Conservation (phyloP, 2,888 invertebrate species). For the Palloptera scutellata region DNA sequence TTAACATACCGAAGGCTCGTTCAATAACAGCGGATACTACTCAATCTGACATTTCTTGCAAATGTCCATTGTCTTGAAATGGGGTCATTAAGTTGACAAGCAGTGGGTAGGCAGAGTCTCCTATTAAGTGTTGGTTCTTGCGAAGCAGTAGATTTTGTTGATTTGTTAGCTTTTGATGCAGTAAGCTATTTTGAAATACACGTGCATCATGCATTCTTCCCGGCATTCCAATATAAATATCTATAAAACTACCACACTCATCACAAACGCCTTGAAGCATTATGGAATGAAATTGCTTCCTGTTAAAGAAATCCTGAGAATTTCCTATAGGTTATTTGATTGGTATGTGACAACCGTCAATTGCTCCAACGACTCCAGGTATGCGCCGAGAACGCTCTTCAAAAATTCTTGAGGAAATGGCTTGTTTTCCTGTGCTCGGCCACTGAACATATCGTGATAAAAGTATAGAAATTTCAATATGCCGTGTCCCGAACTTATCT, state of each 20-base stretch:
- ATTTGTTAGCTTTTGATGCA: no score
- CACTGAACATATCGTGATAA: no score
- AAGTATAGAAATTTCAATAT: no score
- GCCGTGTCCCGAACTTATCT: no score
- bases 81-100: slow-evolving; percentile 2
- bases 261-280: slow-evolving; percentile 7
- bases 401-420: no score
- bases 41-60: slow-evolving; percentile 2
- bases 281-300: neutral
- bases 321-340: neutral
- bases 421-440: no score
- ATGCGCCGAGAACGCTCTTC: slow-evolving; percentile 13
- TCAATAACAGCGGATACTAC: neutral
- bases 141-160: neutral
- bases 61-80: neutral
- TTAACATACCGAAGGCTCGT: neutral
- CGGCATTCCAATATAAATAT: neutral
- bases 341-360: neutral
- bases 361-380: slow-evolving; percentile 11
- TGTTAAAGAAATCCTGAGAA: neutral
- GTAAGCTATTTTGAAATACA: neutral
- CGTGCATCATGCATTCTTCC: neutral
- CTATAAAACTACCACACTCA: neutral
- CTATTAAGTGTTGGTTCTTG: neutral
- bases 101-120: slow-evolving; percentile 1